These are phyloP conservation scores for Falco rusticolus DNA, from an alignment of 2,797 vertebrate genomes.

Conservation along the genomic window DNA sequence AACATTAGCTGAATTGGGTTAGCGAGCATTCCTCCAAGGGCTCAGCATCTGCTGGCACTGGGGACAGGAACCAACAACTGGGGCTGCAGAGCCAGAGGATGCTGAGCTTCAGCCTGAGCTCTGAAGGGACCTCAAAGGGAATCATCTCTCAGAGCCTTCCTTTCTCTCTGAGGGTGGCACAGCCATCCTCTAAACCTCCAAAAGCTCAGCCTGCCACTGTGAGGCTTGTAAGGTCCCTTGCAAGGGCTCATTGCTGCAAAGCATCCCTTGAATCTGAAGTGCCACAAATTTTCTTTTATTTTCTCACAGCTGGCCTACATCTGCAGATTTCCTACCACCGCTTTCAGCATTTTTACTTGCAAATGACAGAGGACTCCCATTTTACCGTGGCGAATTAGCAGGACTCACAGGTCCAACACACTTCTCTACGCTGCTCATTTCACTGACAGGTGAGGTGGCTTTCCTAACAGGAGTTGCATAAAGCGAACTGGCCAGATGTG, in stretches of 20 bases:
- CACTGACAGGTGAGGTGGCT: background rate
- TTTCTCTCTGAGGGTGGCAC: background rate
- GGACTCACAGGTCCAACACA: accelerated
- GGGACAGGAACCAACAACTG: background rate
- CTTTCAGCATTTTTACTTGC: background rate
- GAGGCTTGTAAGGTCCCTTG: background rate
- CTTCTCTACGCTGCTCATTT: background rate
- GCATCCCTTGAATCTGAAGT: background rate
- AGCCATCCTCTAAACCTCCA: background rate
- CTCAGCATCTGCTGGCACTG: background rate
- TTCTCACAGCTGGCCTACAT: background rate
- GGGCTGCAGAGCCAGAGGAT: background rate
- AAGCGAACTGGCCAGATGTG: background rate
- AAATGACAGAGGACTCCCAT: background rate
- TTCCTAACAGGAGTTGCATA: background rate
- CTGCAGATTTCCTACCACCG: background rate
- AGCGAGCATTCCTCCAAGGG: background rate
- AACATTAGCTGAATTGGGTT: background rate
- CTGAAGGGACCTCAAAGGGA: background rate
- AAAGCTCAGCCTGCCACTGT: background rate
- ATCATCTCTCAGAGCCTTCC: background rate
- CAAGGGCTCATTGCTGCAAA: background rate
- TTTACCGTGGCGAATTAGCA: background rate
- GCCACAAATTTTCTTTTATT: background rate
- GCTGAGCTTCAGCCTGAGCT: background rate